Evolutionary conservation across 2,113 vertebrate species (phyloP).

Genomic region (Sylvietta virens): DNA sequence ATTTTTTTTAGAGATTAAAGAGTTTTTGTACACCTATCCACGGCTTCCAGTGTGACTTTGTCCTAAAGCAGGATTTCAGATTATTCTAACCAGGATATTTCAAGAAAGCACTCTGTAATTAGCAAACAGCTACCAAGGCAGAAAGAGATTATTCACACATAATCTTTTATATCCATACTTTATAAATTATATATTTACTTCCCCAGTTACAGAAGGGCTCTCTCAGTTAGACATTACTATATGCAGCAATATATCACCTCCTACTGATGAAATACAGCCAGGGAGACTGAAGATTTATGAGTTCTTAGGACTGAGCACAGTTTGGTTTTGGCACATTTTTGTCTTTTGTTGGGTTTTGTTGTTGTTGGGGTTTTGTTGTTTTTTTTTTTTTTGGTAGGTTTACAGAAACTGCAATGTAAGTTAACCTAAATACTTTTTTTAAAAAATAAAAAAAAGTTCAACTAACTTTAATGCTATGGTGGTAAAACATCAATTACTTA

Average conservation of each 20-base stretch:
- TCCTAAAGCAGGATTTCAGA: constrained; percentile 30
- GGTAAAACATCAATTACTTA: background rate
- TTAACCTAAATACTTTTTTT: background rate
- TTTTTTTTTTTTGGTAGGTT: background rate
- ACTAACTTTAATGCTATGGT: background rate
- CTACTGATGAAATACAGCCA: background rate
- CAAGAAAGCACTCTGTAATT: background rate
- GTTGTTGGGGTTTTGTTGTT: too few species aligned
- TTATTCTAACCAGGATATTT: constrained; percentile 19
- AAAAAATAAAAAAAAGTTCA: background rate
- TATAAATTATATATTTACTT: background rate
- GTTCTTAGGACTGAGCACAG: background rate
- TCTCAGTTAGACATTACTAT: background rate
- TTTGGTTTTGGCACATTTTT: background rate
- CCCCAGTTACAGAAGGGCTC: background rate
- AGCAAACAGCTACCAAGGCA: background rate
- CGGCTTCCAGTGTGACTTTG: background rate
- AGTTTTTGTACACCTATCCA: background rate
- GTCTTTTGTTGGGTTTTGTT: background rate
- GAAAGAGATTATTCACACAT: background rate
- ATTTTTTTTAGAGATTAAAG: background rate
- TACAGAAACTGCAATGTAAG: background rate
- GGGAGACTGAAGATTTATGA: background rate
- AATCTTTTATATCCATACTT: background rate
- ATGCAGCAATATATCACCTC: background rate